Evolutionary conservation across 1,140 invertebrate species (phyloP).

Genomic region (Berghia stephanieae): DNA sequence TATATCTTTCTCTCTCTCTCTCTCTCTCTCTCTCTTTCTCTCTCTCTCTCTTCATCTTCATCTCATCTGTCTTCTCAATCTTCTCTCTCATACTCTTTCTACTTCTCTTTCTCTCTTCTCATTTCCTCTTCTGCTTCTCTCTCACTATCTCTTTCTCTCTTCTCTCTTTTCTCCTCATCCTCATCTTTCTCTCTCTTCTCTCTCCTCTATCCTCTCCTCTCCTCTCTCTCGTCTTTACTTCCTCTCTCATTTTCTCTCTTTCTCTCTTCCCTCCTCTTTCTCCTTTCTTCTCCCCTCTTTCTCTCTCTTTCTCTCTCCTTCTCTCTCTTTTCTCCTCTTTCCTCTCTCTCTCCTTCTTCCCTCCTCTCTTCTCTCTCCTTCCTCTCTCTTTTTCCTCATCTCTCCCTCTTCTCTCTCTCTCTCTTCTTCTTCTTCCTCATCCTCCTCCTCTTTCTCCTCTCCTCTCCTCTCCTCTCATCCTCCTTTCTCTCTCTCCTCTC

Average conservation of each 20-base stretch:
- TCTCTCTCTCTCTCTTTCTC: conserved; percentile 1
- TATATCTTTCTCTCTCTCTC: background rate
- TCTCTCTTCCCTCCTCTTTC: background rate
- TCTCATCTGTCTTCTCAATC: background rate
- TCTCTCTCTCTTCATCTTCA: background rate
- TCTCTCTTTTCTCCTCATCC: background rate
- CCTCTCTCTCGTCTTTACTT: background rate
- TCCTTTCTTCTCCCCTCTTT: background rate
- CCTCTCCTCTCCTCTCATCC: background rate
- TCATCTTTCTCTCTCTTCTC: background rate
- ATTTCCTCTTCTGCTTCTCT: no score
- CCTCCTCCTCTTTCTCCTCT: no score
- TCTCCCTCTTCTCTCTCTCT: background rate
- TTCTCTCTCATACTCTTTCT: background rate
- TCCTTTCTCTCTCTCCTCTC: background rate
- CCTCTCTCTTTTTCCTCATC: no score
- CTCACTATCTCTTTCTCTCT: no score
- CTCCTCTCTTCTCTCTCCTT: background rate
- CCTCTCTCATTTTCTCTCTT: background rate
- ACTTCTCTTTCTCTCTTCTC: background rate
- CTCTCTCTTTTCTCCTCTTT: background rate
- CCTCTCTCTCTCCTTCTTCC: conserved; percentile 13
- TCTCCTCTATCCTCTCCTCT: background rate
- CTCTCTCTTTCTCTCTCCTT: conserved; percentile 6
- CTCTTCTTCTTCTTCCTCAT: background rate